Base-by-base conservation (phyloP, 1,140 invertebrate genomes). In the Proales similis region DNA sequence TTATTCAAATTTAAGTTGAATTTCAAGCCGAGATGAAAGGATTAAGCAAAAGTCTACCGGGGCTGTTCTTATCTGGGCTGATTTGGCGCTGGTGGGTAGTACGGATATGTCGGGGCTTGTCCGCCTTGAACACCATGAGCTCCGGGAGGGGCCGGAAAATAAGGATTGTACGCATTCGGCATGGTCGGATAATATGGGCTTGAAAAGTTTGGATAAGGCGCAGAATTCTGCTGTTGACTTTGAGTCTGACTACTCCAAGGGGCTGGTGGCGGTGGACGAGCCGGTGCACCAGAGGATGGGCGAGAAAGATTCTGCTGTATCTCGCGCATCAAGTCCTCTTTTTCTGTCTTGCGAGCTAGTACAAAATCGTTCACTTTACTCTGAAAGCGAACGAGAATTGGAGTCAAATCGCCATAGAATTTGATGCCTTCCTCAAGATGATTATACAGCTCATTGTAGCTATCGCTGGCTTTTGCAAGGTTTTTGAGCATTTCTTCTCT, bases 321-420 rank as follows among this genome's bases (percentile, higher is more conserved):
- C 65, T 80, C 78, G 27, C 71, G 67, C 72, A 96, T 77, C 48
- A 97, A 73, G 77, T 98, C 94, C 67, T 98, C 94, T 75, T 96
- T 97, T 75, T 98, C 94, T 0, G 93, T 96, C 79, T 94, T 92
- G 4, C 94, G 85, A 27, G 94, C 94, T 77, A 98, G 98, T 74
- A 90, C 94, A 77, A 90, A 97, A 77, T 99, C 95, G 1, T 85
- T 85, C 67, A 98, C 87, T 78, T 98, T 98, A 73, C 88, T 93
- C 81, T 99, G 95, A 74, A 95, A 91, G 26, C 85, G 84, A 4
- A 98, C 82, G 68, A 99, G 78, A 63, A 98, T 73, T 81, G 93
- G 79, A 2, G 93, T 97, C 64, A 99, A 80, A 77, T 97, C 91
- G 77, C 95, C 96, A 77, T 98, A 98, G 79, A 98, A 98, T 79